Base-by-base conservation (phyloP, 2,113 vertebrate species). In the Pteruthius melanotis region DNA sequence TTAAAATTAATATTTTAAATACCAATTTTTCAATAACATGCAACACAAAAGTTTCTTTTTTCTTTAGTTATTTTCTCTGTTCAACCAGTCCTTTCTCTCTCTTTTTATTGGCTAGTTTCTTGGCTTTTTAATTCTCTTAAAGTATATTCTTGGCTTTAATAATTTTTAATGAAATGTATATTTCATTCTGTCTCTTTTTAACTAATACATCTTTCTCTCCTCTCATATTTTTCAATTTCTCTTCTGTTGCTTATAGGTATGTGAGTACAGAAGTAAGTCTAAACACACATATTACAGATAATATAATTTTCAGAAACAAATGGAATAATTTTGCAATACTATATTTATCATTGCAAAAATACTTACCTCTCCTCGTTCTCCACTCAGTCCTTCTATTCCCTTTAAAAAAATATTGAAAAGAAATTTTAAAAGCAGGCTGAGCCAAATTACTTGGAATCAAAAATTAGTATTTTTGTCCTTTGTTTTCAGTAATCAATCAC, bases 341-440 rank as follows among this genome's bases (percentile, higher is more conserved):
- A 0, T 50, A 72, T 39, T 87, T 80, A 20, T 40, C 35, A 47
- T 11, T 37, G 39, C 19, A 71, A 90, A 69, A 77, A 84, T 68
- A 97, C 98, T 61, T 98, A 99, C 99, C 98, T 99, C 98, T 98
- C 99, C 99, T 97, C 87, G 98, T 70, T 92, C 88, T 95, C 99
- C 99, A 30, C 52, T 79, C 72, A 95, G 86, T 69, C 99, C 99
- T 92, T 89, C 80, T 86, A 97, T 65, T 82, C 99, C 99, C 99
- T 99, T 98, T 79, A 84, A 93, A 96, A 42, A 97, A 94, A 95
- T 22, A 96, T 28, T 3, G 33, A 52, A 77, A 70, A 95, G 60
- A 94, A n/a, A 37, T 37, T 63, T 31, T 68, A 60, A 69, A 74
- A 40, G 3, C 9, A 85, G 53, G 11, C 10, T 63, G 11, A 93